Base-by-base conservation (phyloP, 2,113 vertebrate genomes). In the Phylloscopus whistleri region DNA sequence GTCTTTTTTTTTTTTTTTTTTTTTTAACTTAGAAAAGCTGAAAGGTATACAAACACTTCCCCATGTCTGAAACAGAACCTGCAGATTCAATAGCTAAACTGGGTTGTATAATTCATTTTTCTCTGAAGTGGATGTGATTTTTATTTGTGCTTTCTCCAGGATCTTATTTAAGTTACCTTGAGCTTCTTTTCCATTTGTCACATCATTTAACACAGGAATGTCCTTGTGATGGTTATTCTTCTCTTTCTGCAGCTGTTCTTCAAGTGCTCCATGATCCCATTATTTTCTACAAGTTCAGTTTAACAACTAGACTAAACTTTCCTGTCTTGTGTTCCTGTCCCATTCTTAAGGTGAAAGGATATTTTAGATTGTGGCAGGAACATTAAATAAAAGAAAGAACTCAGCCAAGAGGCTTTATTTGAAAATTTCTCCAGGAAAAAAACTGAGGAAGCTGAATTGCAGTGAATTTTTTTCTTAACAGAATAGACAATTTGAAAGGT, bases 1-100 rank as follows among this genome's bases (percentile, higher is more conserved):
- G 6, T 18, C 0, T 0, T 49, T 16, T 16, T 20, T 26, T 33
- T n/a, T n/a, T n/a, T n/a, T 58, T 13, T 0, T 49, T 16, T 16
- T 20, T 26, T 33, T 58, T 13, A 68, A 43, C 39, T 24, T 43
- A n/a, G 33, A 77, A 90, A 76, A 73, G 8, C 30, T 94, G 43
- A 68, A 73, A 84, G 11, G 7, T 67, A n/a, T 33, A 39, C 16
- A 81, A 92, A 52, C 41, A 75, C 10, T 68, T 80, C 19, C 12
- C 11, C 6, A 11, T 22, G 4, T 58, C 51, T 78, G 73, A 70
- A 89, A 33, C 27, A 44, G n/a, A 70, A 8, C 9, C 58, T 58
- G 17, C 11, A 77, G 56, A 87, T 80, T 90, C 48, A 63, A 74
- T 81, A 81, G 27, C 13, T 87, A 53, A 94, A 55, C 7, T 26